Evolutionary conservation across 2,113 vertebrate species (phyloP).

Genomic region (Boulengeromyrus knoepffleri): DNA sequence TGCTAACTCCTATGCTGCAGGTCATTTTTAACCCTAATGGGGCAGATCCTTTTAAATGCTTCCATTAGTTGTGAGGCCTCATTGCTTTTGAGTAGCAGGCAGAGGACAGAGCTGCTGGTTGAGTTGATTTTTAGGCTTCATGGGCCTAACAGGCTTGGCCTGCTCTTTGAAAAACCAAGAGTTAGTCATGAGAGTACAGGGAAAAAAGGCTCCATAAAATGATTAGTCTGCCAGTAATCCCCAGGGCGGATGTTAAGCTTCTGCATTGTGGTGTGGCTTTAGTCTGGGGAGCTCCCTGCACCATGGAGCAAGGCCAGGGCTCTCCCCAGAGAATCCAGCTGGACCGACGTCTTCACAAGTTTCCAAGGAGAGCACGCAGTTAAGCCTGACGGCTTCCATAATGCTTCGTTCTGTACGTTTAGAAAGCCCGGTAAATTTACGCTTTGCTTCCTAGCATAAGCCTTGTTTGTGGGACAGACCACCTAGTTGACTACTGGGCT

Average conservation of each 20-base stretch:
- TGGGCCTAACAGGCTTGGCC: neutral
- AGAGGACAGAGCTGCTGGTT: neutral
- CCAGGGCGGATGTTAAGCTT: neutral
- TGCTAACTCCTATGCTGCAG: neutral
- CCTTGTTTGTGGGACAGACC: neutral
- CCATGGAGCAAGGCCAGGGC: neutral
- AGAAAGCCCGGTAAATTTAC: neutral
- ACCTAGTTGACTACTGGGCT: neutral
- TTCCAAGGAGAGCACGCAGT: neutral
- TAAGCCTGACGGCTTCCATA: neutral
- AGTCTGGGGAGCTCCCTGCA: neutral
- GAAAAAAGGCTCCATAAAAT: neutral
- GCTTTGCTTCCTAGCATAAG: neutral
- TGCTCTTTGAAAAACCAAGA: neutral
- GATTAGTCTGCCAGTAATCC: conserved; percentile 1
- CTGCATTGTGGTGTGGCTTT: neutral
- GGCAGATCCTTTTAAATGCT: conserved; percentile 8
- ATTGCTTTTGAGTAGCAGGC: neutral
- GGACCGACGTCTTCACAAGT: neutral
- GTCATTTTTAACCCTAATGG: conserved; percentile 20
- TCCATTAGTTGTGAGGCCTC: neutral
- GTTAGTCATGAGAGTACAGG: neutral
- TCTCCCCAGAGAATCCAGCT: neutral
- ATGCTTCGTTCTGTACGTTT: neutral
- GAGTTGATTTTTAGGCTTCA: neutral